Conservation (phyloP, 1,140 invertebrate species). For the Microplitis demolitor region DNA sequence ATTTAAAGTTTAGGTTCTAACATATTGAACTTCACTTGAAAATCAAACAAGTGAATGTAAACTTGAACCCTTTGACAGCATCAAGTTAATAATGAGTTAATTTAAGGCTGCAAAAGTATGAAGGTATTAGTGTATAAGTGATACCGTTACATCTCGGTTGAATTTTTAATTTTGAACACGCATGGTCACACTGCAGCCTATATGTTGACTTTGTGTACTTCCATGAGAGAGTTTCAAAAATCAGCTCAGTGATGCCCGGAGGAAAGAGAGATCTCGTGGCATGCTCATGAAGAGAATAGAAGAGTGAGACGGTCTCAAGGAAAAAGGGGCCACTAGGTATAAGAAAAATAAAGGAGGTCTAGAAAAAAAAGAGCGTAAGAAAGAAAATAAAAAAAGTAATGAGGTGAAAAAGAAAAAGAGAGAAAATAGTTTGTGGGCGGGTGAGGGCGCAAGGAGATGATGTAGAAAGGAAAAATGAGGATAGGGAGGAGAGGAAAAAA, state of each 20-base stretch:
- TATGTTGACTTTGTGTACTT: constrained; percentile 4
- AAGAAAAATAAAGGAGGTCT: constrained; percentile 8
- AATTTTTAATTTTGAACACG: neutral
- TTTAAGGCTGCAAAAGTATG: neutral
- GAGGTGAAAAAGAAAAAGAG: constrained; percentile 7
- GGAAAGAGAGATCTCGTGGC: constrained; percentile 19
- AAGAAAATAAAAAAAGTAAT: constrained; percentile 37
- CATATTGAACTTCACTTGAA: no score
- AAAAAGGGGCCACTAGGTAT: constrained; percentile 19
- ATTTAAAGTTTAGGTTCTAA: no score
- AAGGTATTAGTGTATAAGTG: no score
- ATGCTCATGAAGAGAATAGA: constrained; percentile 10
- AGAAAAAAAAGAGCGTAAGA: constrained; percentile 8
- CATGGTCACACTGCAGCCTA: constrained; percentile 15
- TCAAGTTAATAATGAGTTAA: neutral
- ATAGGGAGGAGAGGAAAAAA: constrained; percentile 9
- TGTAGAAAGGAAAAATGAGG: constrained; percentile 16
- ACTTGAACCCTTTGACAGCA: neutral
- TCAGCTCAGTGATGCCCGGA: neutral
- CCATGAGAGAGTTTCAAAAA: neutral
- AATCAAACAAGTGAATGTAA: no score
- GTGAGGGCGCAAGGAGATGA: neutral
- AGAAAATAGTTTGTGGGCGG: constrained; percentile 2
- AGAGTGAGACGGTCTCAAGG: neutral
- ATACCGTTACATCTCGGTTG: neutral